Conservation (phyloP, 2,113 vertebrate species). For the Xiphophorus couchianus region DNA sequence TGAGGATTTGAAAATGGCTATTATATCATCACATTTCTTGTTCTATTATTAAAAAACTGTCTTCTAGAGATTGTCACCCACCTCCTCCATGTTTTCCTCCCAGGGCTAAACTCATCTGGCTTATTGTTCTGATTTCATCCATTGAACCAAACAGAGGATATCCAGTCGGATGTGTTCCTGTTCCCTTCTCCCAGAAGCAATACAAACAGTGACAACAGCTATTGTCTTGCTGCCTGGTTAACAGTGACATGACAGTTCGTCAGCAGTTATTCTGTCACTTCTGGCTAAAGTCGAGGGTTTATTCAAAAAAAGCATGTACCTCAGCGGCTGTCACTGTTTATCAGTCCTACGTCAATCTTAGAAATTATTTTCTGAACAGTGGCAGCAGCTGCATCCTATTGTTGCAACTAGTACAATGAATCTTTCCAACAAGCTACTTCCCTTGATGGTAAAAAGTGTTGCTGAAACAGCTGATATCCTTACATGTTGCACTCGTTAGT, state of each 20-base stretch:
- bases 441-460: no score
- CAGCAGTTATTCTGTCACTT: constrained; percentile 47
- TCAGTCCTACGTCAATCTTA: constrained; percentile 24
- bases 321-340: constrained; percentile 16
- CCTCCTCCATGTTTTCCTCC: constrained; percentile 16
- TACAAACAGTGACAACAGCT: constrained; percentile 62
- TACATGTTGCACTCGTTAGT: background rate
- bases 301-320: constrained; percentile 17
- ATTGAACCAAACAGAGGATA: constrained; percentile 68
- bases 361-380: constrained; percentile 8
- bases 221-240: constrained; percentile 53
- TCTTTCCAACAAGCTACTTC: background rate
- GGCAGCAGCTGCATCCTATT: constrained; percentile 19
- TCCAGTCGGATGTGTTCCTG: constrained; percentile 71
- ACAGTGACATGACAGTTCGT: constrained; percentile 48
- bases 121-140: constrained; percentile 58
- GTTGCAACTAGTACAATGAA: constrained; percentile 15
- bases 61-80: constrained; percentile 16
- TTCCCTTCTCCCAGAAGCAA: constrained; percentile 53
- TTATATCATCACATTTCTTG: background rate
- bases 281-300: constrained; percentile 25
- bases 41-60: constrained; percentile 5
- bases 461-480: background rate
- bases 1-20: background rate
- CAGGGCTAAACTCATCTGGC: constrained; percentile 23